Conservation (phyloP, 2,797 vertebrate species). For the Tragelaphus oryx region DNA sequence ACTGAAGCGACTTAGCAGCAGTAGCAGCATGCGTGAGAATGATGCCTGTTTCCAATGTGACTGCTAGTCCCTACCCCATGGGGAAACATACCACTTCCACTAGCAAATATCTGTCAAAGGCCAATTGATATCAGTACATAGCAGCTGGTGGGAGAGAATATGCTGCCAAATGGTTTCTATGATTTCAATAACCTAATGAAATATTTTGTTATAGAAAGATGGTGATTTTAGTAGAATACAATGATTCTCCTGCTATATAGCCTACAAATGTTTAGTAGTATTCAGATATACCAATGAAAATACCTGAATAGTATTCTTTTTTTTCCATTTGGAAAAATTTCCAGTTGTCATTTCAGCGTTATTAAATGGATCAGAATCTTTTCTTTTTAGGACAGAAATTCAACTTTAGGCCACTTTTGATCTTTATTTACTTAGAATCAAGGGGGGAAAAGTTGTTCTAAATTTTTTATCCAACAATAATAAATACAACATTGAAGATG, state of each 20-base stretch:
- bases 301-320: background rate
- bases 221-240: background rate
- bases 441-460: background rate
- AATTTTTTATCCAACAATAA: background rate
- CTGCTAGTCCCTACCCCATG: background rate
- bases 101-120: background rate
- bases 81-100: background rate
- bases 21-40: background rate
- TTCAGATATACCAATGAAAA: background rate
- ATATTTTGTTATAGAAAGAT: background rate
- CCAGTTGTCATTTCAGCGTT: background rate
- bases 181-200: background rate
- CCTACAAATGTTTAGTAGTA: background rate
- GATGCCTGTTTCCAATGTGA: background rate
- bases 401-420: background rate
- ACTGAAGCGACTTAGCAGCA: too few relatives aligned
- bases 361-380: background rate
- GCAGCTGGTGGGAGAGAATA: background rate
- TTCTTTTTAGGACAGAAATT: background rate
- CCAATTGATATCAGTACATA: background rate
- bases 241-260: background rate
- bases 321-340: slow-evolving; percentile 13
- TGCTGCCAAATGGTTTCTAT: slow-evolving; percentile 23
- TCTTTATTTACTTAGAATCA: background rate
- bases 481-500: background rate